Evolutionary conservation across 2,888 invertebrate species (phyloP).

Genomic region (Timandra comae): DNA sequence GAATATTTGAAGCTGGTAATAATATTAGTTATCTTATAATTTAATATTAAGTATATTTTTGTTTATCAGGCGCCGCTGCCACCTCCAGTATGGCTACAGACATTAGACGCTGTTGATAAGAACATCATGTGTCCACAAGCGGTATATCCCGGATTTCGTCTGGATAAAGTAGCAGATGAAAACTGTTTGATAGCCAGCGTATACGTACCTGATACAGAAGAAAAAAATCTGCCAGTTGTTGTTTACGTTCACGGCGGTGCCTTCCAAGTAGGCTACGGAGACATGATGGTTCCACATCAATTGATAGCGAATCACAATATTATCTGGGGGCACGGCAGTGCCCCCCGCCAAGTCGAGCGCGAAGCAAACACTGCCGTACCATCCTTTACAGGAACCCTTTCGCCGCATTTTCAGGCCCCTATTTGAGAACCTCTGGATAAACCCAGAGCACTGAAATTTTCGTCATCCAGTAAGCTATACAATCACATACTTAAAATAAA

Average conservation of each 20-base stretch:
- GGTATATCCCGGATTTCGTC: not conserved
- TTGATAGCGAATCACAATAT: slow-evolving; percentile 31
- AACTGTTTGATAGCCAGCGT: slow-evolving; percentile 53
- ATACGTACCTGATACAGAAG: slow-evolving; percentile 38
- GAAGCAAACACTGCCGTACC: too few species aligned
- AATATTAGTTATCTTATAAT: too few species aligned
- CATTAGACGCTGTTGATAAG: slow-evolving; percentile 27
- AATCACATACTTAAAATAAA: too few species aligned
- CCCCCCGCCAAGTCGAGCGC: too few species aligned
- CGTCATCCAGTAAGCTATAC: too few species aligned
- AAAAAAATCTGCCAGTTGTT: slow-evolving; percentile 44
- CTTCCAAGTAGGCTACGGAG: slow-evolving; percentile 44
- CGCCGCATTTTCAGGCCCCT: too few species aligned
- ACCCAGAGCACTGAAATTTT: too few species aligned
- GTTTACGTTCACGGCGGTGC: slow-evolving; percentile 61
- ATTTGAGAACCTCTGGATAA: too few species aligned
- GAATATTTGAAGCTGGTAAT: too few species aligned
- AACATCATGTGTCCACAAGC: slow-evolving; percentile 32
- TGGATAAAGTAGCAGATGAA: slow-evolving; percentile 19
- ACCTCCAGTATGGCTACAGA: slow-evolving; percentile 26
- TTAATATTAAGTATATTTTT: slow-evolving; percentile 1
- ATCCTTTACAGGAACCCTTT: too few species aligned
- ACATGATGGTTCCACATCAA: slow-evolving; percentile 27
- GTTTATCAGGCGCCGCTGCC: slow-evolving; percentile 34
- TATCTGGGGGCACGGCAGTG: too few species aligned